Percentiles rank a stretch among this genome's conserved stretches.
phyloP scores from a whole-genome alignment of 2,888 invertebrate species.

The Halictus ligatus region DNA sequence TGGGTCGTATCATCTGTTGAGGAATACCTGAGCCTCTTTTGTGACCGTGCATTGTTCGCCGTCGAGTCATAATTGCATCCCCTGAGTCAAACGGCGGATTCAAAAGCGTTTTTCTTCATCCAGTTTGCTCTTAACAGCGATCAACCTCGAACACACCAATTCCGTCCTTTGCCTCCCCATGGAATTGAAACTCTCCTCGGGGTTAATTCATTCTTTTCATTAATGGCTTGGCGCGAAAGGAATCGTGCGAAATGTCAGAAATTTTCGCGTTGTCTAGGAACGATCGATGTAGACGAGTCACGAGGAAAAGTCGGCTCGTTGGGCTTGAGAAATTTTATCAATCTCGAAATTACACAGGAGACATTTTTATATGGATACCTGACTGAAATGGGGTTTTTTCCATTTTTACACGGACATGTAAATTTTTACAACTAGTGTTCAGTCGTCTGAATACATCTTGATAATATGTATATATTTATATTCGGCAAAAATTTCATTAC shows the following conservation, averaged over 20 bases:
- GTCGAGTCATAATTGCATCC: slow-evolving; percentile 45
- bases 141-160: slow-evolving; percentile 13
- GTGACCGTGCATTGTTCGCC: slow-evolving; percentile 15
- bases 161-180: background rate
- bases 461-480: background rate
- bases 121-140: slow-evolving; percentile 6
- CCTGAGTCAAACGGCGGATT: slow-evolving; percentile 11
- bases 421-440: background rate
- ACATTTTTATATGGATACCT: background rate
- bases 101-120: slow-evolving; percentile 2
- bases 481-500: background rate
- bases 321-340: background rate
- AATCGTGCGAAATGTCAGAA: background rate
- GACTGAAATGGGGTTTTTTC: background rate
- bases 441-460: background rate
- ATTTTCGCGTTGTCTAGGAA: background rate
- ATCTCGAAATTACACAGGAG: background rate
- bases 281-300: background rate
- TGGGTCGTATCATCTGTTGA: background rate
- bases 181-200: background rate
- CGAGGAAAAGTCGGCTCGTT: background rate
- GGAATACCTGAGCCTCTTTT: slow-evolving; percentile 21
- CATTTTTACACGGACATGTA: background rate
- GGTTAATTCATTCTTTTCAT: background rate
- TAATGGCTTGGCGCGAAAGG: background rate